These are phyloP conservation scores for Trichoplusia ni DNA, from an alignment of 1,140 invertebrate genomes.

Conservation along the genomic window DNA sequence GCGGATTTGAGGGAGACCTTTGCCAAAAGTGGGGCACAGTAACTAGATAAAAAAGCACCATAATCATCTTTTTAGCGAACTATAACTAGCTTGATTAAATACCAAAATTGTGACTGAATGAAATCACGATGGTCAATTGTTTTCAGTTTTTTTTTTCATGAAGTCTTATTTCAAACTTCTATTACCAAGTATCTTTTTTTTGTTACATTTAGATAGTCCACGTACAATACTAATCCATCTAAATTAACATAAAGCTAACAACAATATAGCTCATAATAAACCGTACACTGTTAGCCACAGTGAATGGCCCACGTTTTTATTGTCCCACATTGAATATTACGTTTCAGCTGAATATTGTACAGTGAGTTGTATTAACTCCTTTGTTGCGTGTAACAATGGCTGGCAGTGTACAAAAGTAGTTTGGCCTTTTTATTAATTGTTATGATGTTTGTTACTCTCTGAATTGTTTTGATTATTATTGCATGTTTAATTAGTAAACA, in stretches of 20 bases:
- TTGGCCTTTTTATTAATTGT: constrained; percentile 30
- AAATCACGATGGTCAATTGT: too few relatives aligned
- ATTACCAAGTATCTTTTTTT: too few relatives aligned
- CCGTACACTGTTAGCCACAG: constrained; percentile 17
- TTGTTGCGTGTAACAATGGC: constrained; percentile 44
- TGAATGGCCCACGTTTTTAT: constrained; percentile 13
- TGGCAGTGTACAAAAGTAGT: constrained; percentile 26
- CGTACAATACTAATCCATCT: constrained; percentile 14
- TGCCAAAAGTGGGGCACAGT: too few relatives aligned
- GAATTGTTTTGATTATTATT: background rate
- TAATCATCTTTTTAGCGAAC: too few relatives aligned
- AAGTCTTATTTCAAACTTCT: too few relatives aligned
- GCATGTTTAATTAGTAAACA: too few relatives aligned
- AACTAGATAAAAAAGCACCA: too few relatives aligned
- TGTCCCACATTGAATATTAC: constrained; percentile 38
- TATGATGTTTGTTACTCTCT: background rate
- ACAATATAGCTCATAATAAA: background rate
- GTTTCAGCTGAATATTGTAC: constrained; percentile 36
- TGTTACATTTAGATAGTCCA: too few relatives aligned
- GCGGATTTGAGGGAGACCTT: too few relatives aligned
- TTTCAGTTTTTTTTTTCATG: too few relatives aligned
- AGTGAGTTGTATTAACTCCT: constrained; percentile 46
- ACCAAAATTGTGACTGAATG: too few relatives aligned
- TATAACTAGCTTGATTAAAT: too few relatives aligned
- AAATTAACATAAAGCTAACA: constrained; percentile 4